A percentile compares a stretch with the other conserved stretches of the same genome.
Evolutionary conservation across 2,113 vertebrate species (phyloP).

Genomic region (Stictonetta naevosa): DNA sequence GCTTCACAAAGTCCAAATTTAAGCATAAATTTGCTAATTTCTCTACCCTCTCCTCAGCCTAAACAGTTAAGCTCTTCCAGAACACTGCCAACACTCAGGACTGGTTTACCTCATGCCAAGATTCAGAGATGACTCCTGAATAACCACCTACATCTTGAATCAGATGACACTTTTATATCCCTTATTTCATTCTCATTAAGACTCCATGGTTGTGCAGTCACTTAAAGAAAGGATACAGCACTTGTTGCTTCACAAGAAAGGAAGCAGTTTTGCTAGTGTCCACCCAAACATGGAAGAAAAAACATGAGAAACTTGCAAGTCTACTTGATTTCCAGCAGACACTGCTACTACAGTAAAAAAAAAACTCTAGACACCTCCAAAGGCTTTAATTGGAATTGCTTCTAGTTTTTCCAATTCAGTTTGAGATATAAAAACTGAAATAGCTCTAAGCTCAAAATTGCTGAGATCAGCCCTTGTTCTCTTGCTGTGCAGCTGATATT

Average conservation of each 20-base stretch:
- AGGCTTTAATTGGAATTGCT: background rate
- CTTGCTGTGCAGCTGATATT: constrained; percentile 58
- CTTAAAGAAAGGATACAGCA: background rate
- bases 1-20: background rate
- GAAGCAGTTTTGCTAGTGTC: background rate
- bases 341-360: background rate
- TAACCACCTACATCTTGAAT: background rate
- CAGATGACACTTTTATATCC: background rate
- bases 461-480: constrained; percentile 39
- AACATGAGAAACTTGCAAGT: background rate
- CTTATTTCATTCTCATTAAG: background rate
- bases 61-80: background rate
- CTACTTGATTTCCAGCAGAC: background rate
- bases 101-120: background rate
- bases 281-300: background rate
- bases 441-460: constrained; percentile 15
- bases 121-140: background rate
- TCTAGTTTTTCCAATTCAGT: background rate
- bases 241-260: background rate
- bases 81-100: background rate
- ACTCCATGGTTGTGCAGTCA: background rate
- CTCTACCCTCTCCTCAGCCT: background rate
- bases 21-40: background rate
- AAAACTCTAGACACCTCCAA: background rate
- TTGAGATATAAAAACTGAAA: background rate